Evolutionary conservation across 2,888 invertebrate species (phyloP), one percentile per base, ranked within the genome.

Genomic region (Oxytorus armatus): DNA sequence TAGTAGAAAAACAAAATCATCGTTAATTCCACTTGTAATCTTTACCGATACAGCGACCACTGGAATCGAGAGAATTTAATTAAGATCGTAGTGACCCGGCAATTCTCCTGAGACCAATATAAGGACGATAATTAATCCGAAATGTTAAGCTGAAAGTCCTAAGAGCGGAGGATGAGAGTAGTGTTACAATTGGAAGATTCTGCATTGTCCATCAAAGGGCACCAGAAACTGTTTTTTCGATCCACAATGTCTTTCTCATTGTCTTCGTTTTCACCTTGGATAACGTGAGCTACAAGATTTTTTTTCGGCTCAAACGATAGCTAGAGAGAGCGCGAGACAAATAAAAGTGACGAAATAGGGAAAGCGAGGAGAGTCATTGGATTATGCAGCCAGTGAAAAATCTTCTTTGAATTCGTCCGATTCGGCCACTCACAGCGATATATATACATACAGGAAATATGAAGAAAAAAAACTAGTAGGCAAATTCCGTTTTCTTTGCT

Each of bases 151-250:
- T 29, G 29, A 5, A 29, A 29, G 2, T 29, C 3, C 5, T 5
- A 29, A 29, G 29, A 5, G 29, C 5, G 5, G 3, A 29, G 29
- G 29, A 29, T 2, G 29, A 29, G 29, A 29, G 29, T 5, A 2
- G 29, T n/a, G n/a, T n/a, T n/a, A n/a, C n/a, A n/a, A n/a, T n/a
- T n/a, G n/a, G n/a, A n/a, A n/a, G n/a, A 57, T 42, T 78, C 72
- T 72, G 59, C 70, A 65, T 78, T 69, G 72, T 69, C 77, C 72
- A 73, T 82, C 80, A 79, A 80, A 78, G 72, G 61, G 61, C 68
- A 51, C 73, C 75, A 77, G 81, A 84, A 69, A 75, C 72, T 73
- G 75, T 65, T 75, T 53, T 63, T 77, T 77, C 74, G 79, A 79
- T 81, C 69, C 79, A 69, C 51, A 61, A 39, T 33, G 23, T 76